These are phyloP conservation scores for Oophaga sylvatica DNA, from an alignment of 2,797 vertebrate genomes.

Conservation along the genomic window DNA sequence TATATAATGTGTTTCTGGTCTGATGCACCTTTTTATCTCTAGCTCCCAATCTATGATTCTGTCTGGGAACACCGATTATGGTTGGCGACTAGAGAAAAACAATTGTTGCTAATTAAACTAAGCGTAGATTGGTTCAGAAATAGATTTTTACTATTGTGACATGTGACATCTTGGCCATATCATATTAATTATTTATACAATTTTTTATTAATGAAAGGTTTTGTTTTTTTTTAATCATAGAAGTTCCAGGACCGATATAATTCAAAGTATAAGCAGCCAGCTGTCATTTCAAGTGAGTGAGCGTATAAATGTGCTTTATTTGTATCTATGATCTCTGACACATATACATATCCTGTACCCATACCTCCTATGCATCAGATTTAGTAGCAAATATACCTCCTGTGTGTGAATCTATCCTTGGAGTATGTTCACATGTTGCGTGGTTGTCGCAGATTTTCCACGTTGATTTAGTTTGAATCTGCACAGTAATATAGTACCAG, in stretches of 20 bases:
- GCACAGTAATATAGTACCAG: too few species aligned
- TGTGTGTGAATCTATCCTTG: too few species aligned
- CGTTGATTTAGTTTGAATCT: too few species aligned
- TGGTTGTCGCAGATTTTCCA: too few species aligned
- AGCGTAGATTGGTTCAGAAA: neutral
- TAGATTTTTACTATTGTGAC: neutral
- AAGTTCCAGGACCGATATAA: constrained; percentile 86
- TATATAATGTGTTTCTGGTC: constrained; percentile 11
- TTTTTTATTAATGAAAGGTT: neutral
- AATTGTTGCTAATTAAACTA: neutral
- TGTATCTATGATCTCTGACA: neutral
- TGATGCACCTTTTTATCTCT: constrained; percentile 4
- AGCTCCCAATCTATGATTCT: neutral
- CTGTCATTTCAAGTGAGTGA: constrained; percentile 75
- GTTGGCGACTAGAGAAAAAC: neutral
- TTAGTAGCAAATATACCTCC: too few species aligned
- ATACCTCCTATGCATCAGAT: too few species aligned
- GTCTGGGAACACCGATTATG: neutral
- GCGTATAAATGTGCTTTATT: neutral
- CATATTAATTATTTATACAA: neutral
- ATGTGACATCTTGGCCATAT: neutral
- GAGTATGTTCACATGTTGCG: too few species aligned
- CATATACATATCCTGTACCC: neutral
- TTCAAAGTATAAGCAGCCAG: constrained; percentile 72
- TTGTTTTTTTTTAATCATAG: constrained; percentile 73